Percentiles rank a stretch among this genome's conserved stretches.
Evolutionary conservation across 2,797 vertebrate species (phyloP).

Genomic region (Eulemur rubriventer): DNA sequence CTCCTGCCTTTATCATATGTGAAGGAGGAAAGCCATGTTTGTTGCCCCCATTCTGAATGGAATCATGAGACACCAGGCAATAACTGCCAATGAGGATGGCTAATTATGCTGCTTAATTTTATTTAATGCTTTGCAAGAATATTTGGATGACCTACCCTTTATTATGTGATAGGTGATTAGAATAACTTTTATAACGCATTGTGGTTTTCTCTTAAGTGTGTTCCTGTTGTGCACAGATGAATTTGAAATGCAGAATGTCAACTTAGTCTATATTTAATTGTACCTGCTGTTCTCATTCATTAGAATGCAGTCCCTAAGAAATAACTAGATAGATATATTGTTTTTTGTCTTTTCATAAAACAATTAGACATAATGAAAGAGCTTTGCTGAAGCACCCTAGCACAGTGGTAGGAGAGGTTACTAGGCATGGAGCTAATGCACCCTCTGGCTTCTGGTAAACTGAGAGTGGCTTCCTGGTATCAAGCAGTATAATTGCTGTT

Average conservation of each 20-base stretch:
- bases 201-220: conserved; percentile 14
- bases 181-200: conserved; percentile 20
- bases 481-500: conserved; percentile 34
- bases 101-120: conserved; percentile 67
- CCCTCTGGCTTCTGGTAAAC: neutral
- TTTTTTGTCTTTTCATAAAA: conserved; percentile 68
- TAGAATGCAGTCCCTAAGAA: conserved; percentile 8
- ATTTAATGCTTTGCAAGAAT: conserved; percentile 71
- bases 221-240: conserved; percentile 55
- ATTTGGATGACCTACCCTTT: conserved; percentile 64
- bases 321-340: conserved; percentile 62
- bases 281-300: conserved; percentile 66
- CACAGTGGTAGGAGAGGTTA: neutral
- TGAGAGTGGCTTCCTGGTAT: neutral
- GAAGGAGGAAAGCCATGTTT: neutral
- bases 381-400: neutral
- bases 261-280: conserved; percentile 40
- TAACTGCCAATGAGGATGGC: conserved; percentile 31
- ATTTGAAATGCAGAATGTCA: neutral
- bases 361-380: conserved; percentile 63
- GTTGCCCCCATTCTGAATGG: neutral
- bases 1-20: neutral
- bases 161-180: conserved; percentile 54
- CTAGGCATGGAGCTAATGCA: neutral
- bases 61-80: conserved; percentile 52